Percentiles rank a stretch among this genome's conserved stretches.
Conservation (phyloP, 2,888 invertebrate genomes). For the Cerastoderma edule region DNA sequence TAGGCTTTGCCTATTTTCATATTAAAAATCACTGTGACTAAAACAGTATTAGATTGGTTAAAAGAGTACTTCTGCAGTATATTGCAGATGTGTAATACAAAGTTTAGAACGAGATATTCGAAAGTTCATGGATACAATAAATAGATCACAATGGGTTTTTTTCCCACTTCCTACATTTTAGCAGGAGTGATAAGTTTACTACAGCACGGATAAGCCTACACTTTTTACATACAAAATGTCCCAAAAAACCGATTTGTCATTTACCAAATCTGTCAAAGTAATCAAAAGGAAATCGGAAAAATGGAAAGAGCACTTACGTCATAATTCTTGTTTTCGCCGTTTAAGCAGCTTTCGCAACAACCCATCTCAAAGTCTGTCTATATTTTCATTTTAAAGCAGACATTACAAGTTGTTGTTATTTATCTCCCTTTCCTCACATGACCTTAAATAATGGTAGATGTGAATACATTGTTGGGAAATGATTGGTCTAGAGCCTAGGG, state of each 20-base stretch:
- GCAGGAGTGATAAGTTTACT: no score
- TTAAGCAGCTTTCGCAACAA: slow-evolving; percentile 58
- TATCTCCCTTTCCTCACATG: slow-evolving; percentile 45
- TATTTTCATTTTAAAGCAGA: slow-evolving; percentile 16
- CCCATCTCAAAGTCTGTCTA: slow-evolving; percentile 39
- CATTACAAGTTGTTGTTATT: slow-evolving; percentile 42
- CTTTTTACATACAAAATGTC: no score
- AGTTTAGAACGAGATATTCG: no score
- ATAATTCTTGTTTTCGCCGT: slow-evolving; percentile 13
- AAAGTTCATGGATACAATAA: no score
- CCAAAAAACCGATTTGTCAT: neutral
- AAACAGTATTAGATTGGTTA: no score
- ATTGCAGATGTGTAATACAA: no score
- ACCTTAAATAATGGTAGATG: slow-evolving; percentile 20
- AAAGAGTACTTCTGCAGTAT: no score
- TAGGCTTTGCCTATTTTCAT: no score
- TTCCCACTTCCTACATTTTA: slow-evolving; percentile 4
- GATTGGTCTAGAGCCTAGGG: slow-evolving; percentile 1
- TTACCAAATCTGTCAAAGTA: neutral
- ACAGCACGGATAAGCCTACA: no score
- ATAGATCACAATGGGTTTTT: neutral
- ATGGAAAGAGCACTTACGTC: slow-evolving; percentile 30
- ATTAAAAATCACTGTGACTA: no score
- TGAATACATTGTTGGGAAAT: slow-evolving; percentile 16
- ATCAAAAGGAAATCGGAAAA: neutral